Percentiles rank a stretch among this genome's conserved stretches.
These are phyloP conservation scores for Cheilosia vernalis DNA, from an alignment of 2,888 invertebrate genomes.

Conservation along the genomic window DNA sequence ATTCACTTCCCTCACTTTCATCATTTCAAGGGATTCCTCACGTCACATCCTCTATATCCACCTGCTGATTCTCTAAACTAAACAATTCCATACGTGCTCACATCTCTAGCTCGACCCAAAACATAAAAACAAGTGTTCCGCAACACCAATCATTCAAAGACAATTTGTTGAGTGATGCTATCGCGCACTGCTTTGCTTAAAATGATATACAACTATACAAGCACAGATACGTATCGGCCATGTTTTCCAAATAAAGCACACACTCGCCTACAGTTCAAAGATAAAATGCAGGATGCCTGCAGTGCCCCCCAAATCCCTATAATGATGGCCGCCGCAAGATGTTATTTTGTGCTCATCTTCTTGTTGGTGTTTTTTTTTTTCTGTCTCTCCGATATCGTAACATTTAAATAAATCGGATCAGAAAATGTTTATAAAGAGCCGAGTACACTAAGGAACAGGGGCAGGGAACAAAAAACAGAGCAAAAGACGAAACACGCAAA, in stretches of 20 bases:
- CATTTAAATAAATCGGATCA: slow-evolving; percentile 65
- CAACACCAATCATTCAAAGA: slow-evolving; percentile 27
- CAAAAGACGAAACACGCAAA: slow-evolving; percentile 51
- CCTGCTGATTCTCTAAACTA: slow-evolving; percentile 5
- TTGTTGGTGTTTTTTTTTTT: not conserved
- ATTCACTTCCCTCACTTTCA: slow-evolving; percentile 2
- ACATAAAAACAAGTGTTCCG: slow-evolving; percentile 41
- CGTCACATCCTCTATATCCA: not conserved
- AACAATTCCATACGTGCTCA: slow-evolving; percentile 1
- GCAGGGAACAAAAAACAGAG: slow-evolving; percentile 18
- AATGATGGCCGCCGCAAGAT: slow-evolving; percentile 31
- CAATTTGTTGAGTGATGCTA: slow-evolving; percentile 54
- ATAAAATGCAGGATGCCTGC: slow-evolving; percentile 60
- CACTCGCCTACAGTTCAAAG: slow-evolving; percentile 19
- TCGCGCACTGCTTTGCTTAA: slow-evolving; percentile 23
- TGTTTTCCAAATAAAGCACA: slow-evolving; percentile 13
- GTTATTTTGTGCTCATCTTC: slow-evolving; percentile 21
- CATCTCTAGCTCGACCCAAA: slow-evolving; percentile 5
- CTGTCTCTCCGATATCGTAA: slow-evolving; percentile 35
- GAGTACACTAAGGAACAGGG: slow-evolving; percentile 13
- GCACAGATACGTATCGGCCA: slow-evolving; percentile 20
- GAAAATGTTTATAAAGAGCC: slow-evolving; percentile 56
- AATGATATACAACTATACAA: slow-evolving; percentile 29
- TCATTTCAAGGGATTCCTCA: not conserved
- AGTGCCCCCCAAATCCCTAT: slow-evolving; percentile 26